Evolutionary conservation across 2,113 vertebrate genomes (phyloP).

Genomic region (Microcebus tavaratra): DNA sequence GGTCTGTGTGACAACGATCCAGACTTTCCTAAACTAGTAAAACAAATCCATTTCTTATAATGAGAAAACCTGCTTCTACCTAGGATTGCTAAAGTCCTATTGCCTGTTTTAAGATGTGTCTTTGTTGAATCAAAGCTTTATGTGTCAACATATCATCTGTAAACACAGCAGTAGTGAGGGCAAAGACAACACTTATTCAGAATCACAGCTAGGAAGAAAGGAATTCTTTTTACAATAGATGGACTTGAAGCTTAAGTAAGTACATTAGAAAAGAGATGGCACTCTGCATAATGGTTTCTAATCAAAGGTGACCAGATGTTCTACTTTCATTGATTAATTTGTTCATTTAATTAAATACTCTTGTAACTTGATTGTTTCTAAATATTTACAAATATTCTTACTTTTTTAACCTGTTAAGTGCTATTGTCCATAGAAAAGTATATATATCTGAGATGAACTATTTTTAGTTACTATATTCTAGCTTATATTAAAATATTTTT

Average conservation of each 20-base stretch:
- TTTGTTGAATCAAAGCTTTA: slow-evolving; percentile 29
- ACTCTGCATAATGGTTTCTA: slow-evolving; percentile 28
- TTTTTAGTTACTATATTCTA: not conserved
- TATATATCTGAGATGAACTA: not conserved
- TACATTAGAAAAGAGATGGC: not conserved
- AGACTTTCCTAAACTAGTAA: slow-evolving; percentile 54
- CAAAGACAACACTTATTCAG: slow-evolving; percentile 51
- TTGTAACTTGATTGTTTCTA: not conserved
- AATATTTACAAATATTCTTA: not conserved
- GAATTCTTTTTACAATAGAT: slow-evolving; percentile 49
- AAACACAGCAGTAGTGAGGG: slow-evolving; percentile 5
- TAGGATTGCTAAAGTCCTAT: slow-evolving; percentile 41
- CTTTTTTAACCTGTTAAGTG: not conserved
- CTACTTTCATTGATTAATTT: slow-evolving; percentile 57
- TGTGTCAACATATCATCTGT: not conserved
- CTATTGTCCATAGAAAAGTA: not conserved
- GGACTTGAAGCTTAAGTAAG: slow-evolving; percentile 52
- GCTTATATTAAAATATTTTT: not conserved
- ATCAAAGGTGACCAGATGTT: slow-evolving; percentile 74
- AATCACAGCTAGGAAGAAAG: not conserved
- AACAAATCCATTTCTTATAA: slow-evolving; percentile 74
- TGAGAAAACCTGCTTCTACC: slow-evolving; percentile 63
- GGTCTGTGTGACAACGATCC: slow-evolving; percentile 22
- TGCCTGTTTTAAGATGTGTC: slow-evolving; percentile 28
- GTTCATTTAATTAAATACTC: not conserved